Percentiles rank a stretch among this genome's conserved stretches.
Conservation (phyloP, 2,888 invertebrate genomes). For the Anodontia alba region DNA sequence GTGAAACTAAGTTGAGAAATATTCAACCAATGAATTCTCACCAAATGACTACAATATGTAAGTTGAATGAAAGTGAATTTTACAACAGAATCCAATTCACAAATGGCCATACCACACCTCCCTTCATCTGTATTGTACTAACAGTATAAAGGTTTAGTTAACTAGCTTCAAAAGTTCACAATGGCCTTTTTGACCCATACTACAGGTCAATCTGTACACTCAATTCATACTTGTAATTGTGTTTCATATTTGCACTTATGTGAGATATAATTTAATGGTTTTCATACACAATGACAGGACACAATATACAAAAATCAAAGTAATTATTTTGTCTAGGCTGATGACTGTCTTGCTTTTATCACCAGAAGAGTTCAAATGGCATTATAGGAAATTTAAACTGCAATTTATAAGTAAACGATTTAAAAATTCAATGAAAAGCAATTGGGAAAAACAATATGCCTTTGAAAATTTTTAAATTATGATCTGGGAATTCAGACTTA, state of each 20-base stretch:
- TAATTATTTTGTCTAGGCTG: not conserved
- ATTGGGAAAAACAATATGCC: too few species aligned
- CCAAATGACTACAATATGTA: too few species aligned
- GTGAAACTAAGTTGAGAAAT: too few species aligned
- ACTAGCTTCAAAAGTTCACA: not conserved
- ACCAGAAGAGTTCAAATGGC: too few species aligned
- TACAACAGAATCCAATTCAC: not conserved
- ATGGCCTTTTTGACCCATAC: constrained; percentile 7
- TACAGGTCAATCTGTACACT: constrained; percentile 1
- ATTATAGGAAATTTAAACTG: too few species aligned
- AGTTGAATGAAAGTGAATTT: constrained; percentile 2
- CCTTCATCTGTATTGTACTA: not conserved
- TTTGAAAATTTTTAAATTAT: too few species aligned
- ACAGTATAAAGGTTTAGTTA: not conserved
- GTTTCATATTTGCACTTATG: constrained; percentile 14
- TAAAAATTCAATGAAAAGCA: too few species aligned
- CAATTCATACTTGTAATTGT: not conserved
- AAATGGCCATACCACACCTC: not conserved
- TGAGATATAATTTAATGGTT: constrained; percentile 2
- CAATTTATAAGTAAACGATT: too few species aligned
- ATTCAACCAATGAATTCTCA: too few species aligned
- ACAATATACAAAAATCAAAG: not conserved
- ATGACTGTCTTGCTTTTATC: too few species aligned
- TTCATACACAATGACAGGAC: not conserved
- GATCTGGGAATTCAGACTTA: too few species aligned